Conservation (phyloP, 92 coral and sea anemone genomes). For the Nematostella vectensis region DNA sequence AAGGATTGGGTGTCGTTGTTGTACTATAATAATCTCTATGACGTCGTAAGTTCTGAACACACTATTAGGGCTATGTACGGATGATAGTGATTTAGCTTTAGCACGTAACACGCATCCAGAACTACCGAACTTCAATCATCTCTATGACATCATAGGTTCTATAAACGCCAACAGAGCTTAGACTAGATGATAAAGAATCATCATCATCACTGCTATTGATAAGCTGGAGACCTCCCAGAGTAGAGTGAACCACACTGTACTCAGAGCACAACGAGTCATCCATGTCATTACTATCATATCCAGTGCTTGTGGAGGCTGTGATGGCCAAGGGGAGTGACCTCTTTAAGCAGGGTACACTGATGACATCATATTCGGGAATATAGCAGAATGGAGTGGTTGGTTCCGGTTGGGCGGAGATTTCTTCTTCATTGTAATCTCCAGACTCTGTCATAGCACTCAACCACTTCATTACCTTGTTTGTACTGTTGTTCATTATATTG, state of each 20-base stretch:
- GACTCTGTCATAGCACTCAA: conserved; percentile 5
- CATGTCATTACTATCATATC: conserved; percentile 16
- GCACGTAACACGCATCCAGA: too few species aligned
- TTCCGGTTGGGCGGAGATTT: neutral
- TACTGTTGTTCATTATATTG: conserved; percentile 50
- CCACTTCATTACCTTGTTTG: conserved; percentile 57
- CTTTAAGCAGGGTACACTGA: conserved; percentile 47
- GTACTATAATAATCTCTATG: conserved; percentile 62
- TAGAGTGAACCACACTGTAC: conserved; percentile 69
- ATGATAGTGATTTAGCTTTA: conserved; percentile 20
- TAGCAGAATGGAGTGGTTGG: neutral
- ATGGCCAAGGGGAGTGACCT: neutral
- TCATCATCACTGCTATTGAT: conserved; percentile 15
- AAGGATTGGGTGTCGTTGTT: too few species aligned
- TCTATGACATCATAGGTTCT: conserved; percentile 75
- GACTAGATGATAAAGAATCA: conserved; percentile 30
- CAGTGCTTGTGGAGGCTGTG: conserved; percentile 12
- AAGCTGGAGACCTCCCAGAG: conserved; percentile 63
- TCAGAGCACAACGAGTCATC: conserved; percentile 37
- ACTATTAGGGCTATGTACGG: conserved; percentile 45
- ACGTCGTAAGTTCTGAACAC: conserved; percentile 68
- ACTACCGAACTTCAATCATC: conserved; percentile 51
- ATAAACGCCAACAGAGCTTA: conserved; percentile 51
- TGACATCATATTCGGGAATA: conserved; percentile 51
- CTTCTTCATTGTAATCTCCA: conserved; percentile 10